Evolutionary conservation across 2,888 invertebrate species (phyloP), one percentile per base, ranked within the genome.

Genomic region (Epinotia bilunana): DNA sequence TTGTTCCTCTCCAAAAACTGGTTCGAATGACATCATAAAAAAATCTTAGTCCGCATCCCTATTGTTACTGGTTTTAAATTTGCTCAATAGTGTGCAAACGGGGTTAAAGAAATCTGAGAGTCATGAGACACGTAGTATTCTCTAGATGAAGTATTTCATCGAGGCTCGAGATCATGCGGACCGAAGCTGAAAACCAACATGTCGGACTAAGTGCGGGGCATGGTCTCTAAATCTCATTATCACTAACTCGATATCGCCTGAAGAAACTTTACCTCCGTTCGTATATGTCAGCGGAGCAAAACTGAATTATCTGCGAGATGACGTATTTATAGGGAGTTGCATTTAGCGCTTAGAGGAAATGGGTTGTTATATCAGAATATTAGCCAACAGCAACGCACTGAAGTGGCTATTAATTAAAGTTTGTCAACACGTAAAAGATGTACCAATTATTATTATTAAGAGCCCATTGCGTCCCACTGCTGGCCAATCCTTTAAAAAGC

Each of bases 301-400:
- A 74, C 58, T 33, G 39, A 39, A 70, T 70, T 74, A 74, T 57
- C 68, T 68, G 49, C 18, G 57, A 58, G 74, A 74, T 74, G 53
- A 53, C 63, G 58, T 70, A 39, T 70, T 65, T 64, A 64, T 70
- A 65, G 63, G 18, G 60, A 20, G 57, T 28, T 69, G 69, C 68
- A 69, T 28, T 33, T 23, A 33, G 9, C 65, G 53, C 60, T 69
- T n/a, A 23, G 55, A 18, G 58, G 28, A 60, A 69, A 69, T 60
- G 12, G 53, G 65, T 65, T 33, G 33, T 65, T 28, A 53, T 33
- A 28, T 53, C 53, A 65, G 33, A 65, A 53, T 65, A 65, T 65
- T 11, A 11, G 20, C 18, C 18, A 20, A 53, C n/a, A 53, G 53
- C 53, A 53, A 16, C 6, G 53, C 13, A 16, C 49, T 46, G 46